These are phyloP conservation scores for Paramormyrops hopkinsi DNA, from an alignment of 2,797 vertebrate species.

Conservation along the genomic window DNA sequence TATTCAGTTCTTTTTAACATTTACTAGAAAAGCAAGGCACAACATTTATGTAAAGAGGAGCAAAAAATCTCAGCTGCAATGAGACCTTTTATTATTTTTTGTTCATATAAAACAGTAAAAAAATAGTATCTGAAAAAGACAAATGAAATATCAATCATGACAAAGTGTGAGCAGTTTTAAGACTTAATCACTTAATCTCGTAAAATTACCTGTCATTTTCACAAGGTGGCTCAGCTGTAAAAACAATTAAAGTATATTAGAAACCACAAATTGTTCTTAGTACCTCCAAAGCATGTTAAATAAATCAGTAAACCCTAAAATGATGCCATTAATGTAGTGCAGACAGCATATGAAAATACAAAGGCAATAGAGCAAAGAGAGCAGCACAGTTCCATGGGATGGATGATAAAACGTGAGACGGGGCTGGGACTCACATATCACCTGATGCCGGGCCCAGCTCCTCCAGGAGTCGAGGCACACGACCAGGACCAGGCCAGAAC, in stretches of 20 bases:
- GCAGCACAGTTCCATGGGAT: background rate
- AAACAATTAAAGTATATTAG: slow-evolving; percentile 35
- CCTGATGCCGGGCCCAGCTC: slow-evolving; percentile 65
- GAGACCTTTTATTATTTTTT: background rate
- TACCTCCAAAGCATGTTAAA: background rate
- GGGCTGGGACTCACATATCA: slow-evolving; percentile 52
- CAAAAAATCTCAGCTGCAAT: background rate
- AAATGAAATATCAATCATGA: background rate
- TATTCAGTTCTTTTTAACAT: background rate
- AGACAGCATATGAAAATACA: background rate
- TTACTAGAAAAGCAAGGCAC: background rate
- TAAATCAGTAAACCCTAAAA: background rate
- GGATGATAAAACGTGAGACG: background rate
- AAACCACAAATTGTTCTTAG: background rate
- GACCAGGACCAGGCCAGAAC: slow-evolving; percentile 51
- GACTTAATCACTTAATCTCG: background rate
- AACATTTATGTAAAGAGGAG: background rate
- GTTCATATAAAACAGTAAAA: background rate
- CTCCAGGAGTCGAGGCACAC: slow-evolving; percentile 71
- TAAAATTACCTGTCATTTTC: slow-evolving; percentile 67
- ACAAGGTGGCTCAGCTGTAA: slow-evolving; percentile 61
- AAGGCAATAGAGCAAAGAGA: background rate
- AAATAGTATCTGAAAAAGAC: background rate
- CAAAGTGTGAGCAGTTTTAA: background rate
- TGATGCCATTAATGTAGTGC: background rate